These are phyloP conservation scores for Rhegmatorhina hoffmannsi DNA, from an alignment of 2,113 vertebrate species.

Conservation along the genomic window DNA sequence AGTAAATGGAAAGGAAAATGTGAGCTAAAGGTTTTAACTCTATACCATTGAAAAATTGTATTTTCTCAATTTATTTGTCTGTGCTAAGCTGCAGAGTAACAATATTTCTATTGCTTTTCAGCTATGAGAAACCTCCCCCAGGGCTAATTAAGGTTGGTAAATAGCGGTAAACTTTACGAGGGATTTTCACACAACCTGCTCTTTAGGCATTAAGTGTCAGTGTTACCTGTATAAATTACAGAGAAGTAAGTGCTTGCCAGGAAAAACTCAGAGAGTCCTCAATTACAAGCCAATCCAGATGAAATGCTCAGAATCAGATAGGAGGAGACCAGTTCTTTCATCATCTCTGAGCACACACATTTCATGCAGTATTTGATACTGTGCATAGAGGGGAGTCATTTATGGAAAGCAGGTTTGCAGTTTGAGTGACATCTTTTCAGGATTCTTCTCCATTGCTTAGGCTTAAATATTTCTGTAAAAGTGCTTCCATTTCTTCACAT, in stretches of 20 bases:
- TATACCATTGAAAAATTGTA: background rate
- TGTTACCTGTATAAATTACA: background rate
- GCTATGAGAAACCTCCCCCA: slow-evolving; percentile 93
- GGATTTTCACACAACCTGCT: background rate
- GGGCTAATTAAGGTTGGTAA: slow-evolving; percentile 88
- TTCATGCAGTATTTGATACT: background rate
- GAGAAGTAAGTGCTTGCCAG: background rate
- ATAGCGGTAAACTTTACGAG: background rate
- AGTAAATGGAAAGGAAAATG: background rate
- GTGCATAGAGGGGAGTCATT: background rate
- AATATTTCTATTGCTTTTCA: slow-evolving; percentile 61
- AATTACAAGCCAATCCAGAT: background rate
- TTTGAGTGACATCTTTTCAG: background rate
- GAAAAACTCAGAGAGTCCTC: background rate
- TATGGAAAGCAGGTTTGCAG: background rate
- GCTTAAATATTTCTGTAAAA: background rate
- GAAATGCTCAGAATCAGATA: background rate
- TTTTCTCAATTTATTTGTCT: background rate
- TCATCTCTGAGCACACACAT: background rate
- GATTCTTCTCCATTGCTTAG: background rate
- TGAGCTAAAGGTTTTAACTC: background rate
- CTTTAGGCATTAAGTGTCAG: background rate
- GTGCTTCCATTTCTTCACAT: background rate
- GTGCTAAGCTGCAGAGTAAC: background rate
- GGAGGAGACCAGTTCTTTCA: background rate